Conservation (phyloP, 2,113 vertebrate species). For the Paratilapia polleni region DNA sequence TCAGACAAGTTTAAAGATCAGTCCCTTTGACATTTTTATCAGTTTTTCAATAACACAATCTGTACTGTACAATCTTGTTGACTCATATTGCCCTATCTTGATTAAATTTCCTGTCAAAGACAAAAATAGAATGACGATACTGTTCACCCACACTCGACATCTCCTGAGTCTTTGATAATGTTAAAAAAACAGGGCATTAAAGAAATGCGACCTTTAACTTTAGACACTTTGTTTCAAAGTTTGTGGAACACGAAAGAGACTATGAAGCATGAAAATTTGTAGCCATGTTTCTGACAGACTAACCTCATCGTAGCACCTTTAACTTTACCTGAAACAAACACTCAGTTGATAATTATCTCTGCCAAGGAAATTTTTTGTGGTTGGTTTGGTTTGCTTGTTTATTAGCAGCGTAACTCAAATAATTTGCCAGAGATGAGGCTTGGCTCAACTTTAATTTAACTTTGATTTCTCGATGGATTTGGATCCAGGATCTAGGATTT, state of each 20-base stretch:
- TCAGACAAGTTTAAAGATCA: neutral
- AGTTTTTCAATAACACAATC: constrained; percentile 9
- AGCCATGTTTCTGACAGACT: neutral
- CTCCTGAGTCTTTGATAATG: constrained; percentile 24
- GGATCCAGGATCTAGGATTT: neutral
- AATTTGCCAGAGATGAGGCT: neutral
- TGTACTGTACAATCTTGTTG: neutral
- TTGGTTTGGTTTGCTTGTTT: neutral
- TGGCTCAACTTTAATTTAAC: neutral
- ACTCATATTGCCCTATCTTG: constrained; percentile 38
- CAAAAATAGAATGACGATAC: constrained; percentile 21
- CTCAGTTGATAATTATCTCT: neutral
- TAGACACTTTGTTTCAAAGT: constrained; percentile 1
- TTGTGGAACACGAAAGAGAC: neutral
- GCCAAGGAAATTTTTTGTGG: neutral
- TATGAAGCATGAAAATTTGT: neutral
- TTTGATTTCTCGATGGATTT: neutral
- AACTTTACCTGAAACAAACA: neutral
- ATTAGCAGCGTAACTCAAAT: neutral
- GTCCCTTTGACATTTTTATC: neutral
- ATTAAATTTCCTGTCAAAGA: constrained; percentile 63
- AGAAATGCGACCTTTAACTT: constrained; percentile 32
- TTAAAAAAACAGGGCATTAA: constrained; percentile 57
- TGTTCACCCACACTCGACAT: constrained; percentile 25
- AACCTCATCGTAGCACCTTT: neutral